Conservation (phyloP, 2,797 vertebrate genomes). For the Cynopterus sphinx region DNA sequence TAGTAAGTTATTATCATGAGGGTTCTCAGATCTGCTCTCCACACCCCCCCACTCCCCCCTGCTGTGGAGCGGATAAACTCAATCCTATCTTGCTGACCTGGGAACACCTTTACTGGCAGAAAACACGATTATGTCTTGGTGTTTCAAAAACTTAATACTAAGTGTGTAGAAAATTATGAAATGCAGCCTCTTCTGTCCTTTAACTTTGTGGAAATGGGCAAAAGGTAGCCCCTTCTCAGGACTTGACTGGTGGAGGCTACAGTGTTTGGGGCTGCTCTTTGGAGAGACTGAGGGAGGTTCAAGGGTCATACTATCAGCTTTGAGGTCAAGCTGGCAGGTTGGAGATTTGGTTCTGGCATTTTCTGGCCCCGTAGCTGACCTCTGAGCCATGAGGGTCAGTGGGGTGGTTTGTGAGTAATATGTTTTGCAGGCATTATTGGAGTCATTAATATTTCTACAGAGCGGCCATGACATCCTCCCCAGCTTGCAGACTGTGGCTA, state of each 20-base stretch:
- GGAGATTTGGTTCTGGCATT: neutral
- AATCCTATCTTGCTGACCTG: neutral
- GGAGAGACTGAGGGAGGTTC: slow-evolving; percentile 6
- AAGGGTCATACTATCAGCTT: neutral
- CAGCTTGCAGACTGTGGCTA: neutral
- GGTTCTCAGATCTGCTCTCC: neutral
- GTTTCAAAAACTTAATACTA: neutral
- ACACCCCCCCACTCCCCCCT: neutral
- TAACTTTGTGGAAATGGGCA: neutral
- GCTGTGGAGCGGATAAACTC: neutral
- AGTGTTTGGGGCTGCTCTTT: neutral
- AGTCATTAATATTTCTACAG: rapidly evolving
- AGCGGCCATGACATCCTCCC: neutral
- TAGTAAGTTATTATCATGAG: neutral
- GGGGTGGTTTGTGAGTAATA: neutral
- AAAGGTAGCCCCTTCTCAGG: neutral
- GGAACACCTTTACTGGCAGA: neutral
- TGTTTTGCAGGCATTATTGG: neutral
- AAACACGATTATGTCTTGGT: neutral
- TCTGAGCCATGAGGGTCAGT: neutral
- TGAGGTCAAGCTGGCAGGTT: neutral
- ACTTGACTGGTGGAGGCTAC: neutral
- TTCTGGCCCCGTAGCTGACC: neutral
- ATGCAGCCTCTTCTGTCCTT: neutral
- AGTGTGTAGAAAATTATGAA: neutral